A percentile compares a stretch with the other conserved stretches of the same genome.
Conservation (phyloP, 2,113 vertebrate genomes). For the Pygoscelis adeliae region DNA sequence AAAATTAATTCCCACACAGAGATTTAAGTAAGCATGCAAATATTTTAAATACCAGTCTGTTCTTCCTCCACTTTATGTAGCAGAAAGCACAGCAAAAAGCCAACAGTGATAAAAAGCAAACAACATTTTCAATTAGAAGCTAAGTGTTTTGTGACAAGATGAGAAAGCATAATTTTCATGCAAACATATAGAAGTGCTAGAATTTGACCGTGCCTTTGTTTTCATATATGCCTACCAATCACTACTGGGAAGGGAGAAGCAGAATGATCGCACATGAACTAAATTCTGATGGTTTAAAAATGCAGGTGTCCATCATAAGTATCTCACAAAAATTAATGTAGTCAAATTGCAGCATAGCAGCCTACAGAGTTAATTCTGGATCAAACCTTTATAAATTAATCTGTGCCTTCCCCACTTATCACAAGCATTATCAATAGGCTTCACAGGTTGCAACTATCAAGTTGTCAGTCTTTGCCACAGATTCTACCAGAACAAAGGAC, state of each 20-base stretch:
- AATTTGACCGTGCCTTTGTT: background rate
- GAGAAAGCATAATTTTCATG: background rate
- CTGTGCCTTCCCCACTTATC: background rate
- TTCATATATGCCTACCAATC: background rate
- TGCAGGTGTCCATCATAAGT: background rate
- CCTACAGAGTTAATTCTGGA: background rate
- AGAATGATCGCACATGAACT: fast-evolving
- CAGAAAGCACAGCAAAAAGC: background rate
- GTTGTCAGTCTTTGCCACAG: background rate
- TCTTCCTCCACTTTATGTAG: background rate
- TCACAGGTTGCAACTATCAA: background rate
- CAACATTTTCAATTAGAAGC: background rate
- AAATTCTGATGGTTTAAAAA: background rate
- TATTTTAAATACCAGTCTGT: background rate
- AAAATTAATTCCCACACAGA: background rate
- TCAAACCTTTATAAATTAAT: background rate
- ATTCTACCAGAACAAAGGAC: background rate
- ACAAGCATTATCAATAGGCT: background rate
- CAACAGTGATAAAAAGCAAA: background rate
- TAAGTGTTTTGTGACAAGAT: background rate
- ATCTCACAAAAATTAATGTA: background rate
- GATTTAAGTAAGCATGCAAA: background rate
- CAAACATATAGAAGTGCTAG: background rate
- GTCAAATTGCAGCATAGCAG: background rate
- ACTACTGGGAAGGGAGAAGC: background rate